Evolutionary conservation across 1,140 invertebrate genomes (phyloP).

Genomic region (Drosophila funebris): DNA sequence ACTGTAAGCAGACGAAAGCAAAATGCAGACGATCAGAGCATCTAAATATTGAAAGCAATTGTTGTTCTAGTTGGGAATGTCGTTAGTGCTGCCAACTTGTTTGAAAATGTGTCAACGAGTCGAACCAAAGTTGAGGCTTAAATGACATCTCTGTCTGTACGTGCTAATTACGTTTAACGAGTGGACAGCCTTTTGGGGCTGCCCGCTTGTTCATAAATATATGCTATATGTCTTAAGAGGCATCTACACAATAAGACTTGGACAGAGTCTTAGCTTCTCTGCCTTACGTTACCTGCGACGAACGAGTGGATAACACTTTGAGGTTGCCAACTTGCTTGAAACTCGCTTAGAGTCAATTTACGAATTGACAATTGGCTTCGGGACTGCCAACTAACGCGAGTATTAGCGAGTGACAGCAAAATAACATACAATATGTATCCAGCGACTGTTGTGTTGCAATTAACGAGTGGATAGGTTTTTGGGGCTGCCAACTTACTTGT

Average conservation of each 20-base stretch:
- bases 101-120: background rate
- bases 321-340: conserved; percentile 2
- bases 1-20: background rate
- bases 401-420: too few species aligned
- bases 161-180: too few species aligned
- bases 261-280: background rate
- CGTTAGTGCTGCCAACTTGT: conserved; percentile 4
- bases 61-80: background rate
- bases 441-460: too few species aligned
- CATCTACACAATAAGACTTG: background rate
- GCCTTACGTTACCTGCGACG: too few species aligned
- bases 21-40: background rate
- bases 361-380: too few species aligned
- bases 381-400: too few species aligned
- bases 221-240: too few species aligned
- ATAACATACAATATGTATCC: too few species aligned
- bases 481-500: background rate
- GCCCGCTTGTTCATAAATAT: background rate
- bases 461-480: background rate
- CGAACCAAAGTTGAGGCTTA: too few species aligned
- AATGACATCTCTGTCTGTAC: too few species aligned
- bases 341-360: too few species aligned
- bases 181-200: background rate
- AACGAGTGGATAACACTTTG: background rate
- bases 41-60: background rate